Evolutionary conservation across 2,113 vertebrate species (phyloP).

Genomic region (Carassius auratus): DNA sequence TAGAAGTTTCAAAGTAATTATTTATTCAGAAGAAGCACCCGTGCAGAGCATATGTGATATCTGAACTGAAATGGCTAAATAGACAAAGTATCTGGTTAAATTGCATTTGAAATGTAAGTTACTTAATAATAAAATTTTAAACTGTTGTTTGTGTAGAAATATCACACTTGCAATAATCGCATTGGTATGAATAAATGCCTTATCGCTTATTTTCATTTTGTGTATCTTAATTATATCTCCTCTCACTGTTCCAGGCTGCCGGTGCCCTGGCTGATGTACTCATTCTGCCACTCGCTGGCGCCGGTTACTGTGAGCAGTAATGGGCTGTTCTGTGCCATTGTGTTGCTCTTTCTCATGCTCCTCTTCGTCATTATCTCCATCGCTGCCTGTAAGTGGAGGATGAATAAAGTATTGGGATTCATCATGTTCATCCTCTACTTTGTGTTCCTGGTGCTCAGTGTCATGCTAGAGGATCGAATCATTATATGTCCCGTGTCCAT

Average conservation of each 20-base stretch:
- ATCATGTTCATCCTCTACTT: slow-evolving; percentile 96
- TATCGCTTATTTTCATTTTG: background rate
- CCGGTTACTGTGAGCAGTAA: slow-evolving; percentile 94
- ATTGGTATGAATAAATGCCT: background rate
- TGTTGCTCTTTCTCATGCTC: slow-evolving; percentile 96
- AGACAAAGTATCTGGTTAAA: too few species aligned
- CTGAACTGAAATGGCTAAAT: too few species aligned
- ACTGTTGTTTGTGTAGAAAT: background rate
- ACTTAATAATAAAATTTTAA: background rate
- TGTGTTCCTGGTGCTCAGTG: slow-evolving; percentile 90
- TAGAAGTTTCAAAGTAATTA: too few species aligned
- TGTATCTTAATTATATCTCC: background rate
- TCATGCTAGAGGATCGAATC: slow-evolving; percentile 92
- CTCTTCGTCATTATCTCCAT: slow-evolving; percentile 94
- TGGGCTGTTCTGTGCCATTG: slow-evolving; percentile 94
- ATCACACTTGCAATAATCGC: background rate
- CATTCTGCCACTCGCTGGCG: slow-evolving; percentile 74
- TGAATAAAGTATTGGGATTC: slow-evolving; percentile 91
- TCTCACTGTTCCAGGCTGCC: slow-evolving; percentile 80
- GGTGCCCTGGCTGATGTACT: slow-evolving; percentile 90
- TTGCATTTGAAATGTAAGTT: background rate
- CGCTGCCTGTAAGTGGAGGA: slow-evolving; percentile 89
- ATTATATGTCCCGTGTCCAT: slow-evolving; percentile 87
- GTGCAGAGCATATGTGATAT: too few species aligned
- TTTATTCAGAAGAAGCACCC: too few species aligned